These are phyloP conservation scores for Bombyx huttoni DNA, from an alignment of 2,888 invertebrate genomes.

Conservation along the genomic window DNA sequence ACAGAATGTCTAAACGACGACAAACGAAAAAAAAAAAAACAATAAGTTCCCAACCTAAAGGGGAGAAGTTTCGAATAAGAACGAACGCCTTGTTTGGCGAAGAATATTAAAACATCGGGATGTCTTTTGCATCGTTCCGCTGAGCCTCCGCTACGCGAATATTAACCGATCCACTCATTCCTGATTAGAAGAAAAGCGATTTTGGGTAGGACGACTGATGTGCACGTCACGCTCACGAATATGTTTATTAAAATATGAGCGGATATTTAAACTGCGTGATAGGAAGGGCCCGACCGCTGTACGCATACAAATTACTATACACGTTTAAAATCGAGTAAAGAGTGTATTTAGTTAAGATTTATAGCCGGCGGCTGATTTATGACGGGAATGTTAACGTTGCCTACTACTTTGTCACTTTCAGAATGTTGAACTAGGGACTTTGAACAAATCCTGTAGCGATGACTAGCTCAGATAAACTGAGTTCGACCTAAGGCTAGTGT, in stretches of 20 bases:
- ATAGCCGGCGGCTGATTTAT: slow-evolving; percentile 40
- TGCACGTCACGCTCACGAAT: slow-evolving; percentile 50
- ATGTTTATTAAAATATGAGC: slow-evolving; percentile 56
- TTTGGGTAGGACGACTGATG: slow-evolving; percentile 59
- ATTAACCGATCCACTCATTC: slow-evolving; percentile 47
- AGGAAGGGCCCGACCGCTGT: slow-evolving; percentile 43
- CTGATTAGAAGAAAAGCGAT: slow-evolving; percentile 57
- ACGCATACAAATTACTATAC: slow-evolving; percentile 52
- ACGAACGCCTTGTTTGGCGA: slow-evolving; percentile 36
- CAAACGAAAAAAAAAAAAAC: slow-evolving; percentile 29
- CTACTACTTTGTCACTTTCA: slow-evolving; percentile 28
- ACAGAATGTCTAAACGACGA: slow-evolving; percentile 55
- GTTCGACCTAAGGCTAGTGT: slow-evolving; percentile 17
- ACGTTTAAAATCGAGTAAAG: slow-evolving; percentile 52
- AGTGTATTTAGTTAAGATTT: slow-evolving; percentile 38
- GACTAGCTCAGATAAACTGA: slow-evolving; percentile 34
- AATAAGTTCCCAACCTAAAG: slow-evolving; percentile 43
- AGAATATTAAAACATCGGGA: slow-evolving; percentile 56
- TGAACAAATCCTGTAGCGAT: slow-evolving; percentile 18
- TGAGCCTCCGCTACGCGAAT: slow-evolving; percentile 40
- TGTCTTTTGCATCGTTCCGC: slow-evolving; percentile 36
- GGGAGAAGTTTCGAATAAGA: slow-evolving; percentile 38
- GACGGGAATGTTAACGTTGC: slow-evolving; percentile 32
- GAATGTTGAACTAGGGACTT: slow-evolving; percentile 22
- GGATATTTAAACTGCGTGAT: slow-evolving; percentile 63